phyloP scores from a whole-genome alignment of 2,797 vertebrate genomes.

The Cuniculus paca region DNA sequence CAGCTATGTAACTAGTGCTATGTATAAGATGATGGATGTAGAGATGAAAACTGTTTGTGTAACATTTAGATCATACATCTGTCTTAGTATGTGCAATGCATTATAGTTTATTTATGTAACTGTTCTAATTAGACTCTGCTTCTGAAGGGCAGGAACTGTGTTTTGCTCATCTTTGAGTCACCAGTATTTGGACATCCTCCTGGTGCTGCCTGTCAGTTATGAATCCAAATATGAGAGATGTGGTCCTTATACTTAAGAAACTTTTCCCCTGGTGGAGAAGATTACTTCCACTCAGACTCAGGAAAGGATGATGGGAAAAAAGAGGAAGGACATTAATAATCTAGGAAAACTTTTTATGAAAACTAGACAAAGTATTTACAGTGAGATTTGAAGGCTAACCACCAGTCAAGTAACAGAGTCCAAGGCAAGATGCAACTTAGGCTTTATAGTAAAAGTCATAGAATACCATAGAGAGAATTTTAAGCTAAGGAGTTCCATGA shows the following conservation, averaged over 20 bases:
- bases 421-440: not conserved
- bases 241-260: not conserved
- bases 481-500: not conserved
- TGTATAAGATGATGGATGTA: not conserved
- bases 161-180: not conserved
- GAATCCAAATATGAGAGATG: not conserved
- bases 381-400: not conserved
- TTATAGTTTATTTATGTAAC: slow-evolving; percentile 44
- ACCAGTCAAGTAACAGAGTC: not conserved
- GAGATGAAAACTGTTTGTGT: not conserved
- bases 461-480: not conserved
- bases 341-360: not conserved
- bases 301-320: not conserved
- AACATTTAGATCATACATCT: not conserved
- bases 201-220: not conserved
- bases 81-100: not conserved
- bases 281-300: not conserved
- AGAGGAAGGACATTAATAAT: not conserved
- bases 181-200: not conserved
- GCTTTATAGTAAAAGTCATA: not conserved
- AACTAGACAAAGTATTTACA: not conserved
- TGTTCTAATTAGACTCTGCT: not conserved
- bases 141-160: not conserved
- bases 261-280: not conserved
- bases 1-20: not conserved